Evolutionary conservation across 2,113 vertebrate genomes (phyloP), one percentile per base, ranked within the genome.

Genomic region (Phodopus roborovskii): DNA sequence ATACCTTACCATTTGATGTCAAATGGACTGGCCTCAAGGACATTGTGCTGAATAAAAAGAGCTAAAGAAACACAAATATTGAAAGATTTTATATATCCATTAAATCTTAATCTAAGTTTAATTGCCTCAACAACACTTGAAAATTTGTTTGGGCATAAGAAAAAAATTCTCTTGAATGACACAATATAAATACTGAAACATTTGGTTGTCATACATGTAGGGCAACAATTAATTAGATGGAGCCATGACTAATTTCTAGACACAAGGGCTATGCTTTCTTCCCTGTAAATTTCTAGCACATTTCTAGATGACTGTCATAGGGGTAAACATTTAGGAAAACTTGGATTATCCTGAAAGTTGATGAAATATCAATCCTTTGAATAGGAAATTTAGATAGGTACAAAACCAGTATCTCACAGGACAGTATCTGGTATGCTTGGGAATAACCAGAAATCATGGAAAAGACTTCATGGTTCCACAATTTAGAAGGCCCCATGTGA

Each of bases 91-190:
- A 87, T 6, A 16, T 91, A 16, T 62, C 36, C 48, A 10, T 33
- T 1, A n/a, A 94, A 64, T 33, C 4, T 42, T 88, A 85, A 39
- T 5, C 56, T 56, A 13, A 60, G 42, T 22, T 77, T 2, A 75
- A 86, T 42, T 91, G 91, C 71, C 75, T 92, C 20, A 93, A 10
- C 30, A 89, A 91, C 7, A 77, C 64, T 82, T 58, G 42, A 88
- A 93, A 96, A 86, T 20, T 20, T 74, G 3, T 64, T 94, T 96
- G 62, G 12, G 53, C 7, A 68, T 13, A 24, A 48, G 48, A 73
- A 62, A 56, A 50, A 39, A 4, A 15, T 28, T 39, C n/a, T 88
- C 64, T 48, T 48, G 42, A 66, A 33, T 11, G 5, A 1, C 4
- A 48, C 1, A 28, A 26, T 64, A 42, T 62, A 66, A 33, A 33